Evolutionary conservation across 2,113 vertebrate genomes (phyloP).

Genomic region (Actenoides lindsayi): DNA sequence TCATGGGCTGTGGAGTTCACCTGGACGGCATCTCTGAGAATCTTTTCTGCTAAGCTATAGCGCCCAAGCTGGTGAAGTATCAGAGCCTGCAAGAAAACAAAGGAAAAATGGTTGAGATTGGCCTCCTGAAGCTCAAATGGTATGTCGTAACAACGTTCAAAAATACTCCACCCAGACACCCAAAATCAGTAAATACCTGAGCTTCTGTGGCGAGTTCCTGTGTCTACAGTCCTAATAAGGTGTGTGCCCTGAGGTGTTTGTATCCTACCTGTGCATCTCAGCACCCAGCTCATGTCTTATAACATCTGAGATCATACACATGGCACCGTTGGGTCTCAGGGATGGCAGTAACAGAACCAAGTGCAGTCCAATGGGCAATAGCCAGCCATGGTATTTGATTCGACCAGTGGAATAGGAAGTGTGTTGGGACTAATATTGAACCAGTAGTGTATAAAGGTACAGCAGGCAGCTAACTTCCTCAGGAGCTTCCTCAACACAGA

Average conservation of each 20-base stretch:
- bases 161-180: neutral
- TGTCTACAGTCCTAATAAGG: neutral
- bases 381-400: accelerated
- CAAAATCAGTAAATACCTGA: neutral
- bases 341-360: neutral
- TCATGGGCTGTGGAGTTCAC: constrained; percentile 97
- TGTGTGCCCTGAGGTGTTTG: neutral
- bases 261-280: neutral
- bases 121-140: neutral
- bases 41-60: constrained; percentile 93
- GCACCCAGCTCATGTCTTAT: neutral
- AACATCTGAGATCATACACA: neutral
- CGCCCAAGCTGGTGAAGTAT: constrained; percentile 96
- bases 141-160: neutral
- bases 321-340: accelerated
- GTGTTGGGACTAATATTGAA: neutral
- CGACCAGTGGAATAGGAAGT: neutral
- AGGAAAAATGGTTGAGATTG: neutral
- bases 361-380: neutral
- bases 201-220: neutral
- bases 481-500: neutral
- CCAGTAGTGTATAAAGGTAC: neutral
- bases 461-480: neutral
- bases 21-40: constrained; percentile 94
- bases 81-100: constrained; percentile 81